Evolutionary conservation across 2,113 vertebrate genomes (phyloP).

Genomic region (Sigmodon hispidus): DNA sequence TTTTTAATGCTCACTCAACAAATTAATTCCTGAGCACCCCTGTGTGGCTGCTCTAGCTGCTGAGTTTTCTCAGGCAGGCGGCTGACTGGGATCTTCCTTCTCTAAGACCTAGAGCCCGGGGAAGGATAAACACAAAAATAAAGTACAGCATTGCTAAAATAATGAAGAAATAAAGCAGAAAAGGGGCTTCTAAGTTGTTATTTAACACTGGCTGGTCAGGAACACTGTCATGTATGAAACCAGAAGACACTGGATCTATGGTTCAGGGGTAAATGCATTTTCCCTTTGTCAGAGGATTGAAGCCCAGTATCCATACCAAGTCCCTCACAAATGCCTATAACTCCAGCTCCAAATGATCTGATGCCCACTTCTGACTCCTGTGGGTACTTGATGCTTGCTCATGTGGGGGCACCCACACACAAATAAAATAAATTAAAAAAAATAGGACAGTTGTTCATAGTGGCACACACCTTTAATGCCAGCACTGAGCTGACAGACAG

Average conservation of each 20-base stretch:
- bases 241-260: neutral
- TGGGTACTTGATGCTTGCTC: neutral
- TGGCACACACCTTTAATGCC: neutral
- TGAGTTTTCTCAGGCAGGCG: fast-evolving
- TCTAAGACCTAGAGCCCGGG: fast-evolving
- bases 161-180: neutral
- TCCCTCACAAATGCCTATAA: neutral
- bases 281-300: neutral
- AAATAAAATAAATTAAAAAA: neutral
- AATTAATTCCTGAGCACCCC: neutral
- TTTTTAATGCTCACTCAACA: neutral
- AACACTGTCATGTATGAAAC: neutral
- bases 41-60: neutral
- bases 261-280: no score
- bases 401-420: neutral
- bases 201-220: neutral
- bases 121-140: neutral
- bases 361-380: neutral
- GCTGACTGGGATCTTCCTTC: neutral
- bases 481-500: neutral
- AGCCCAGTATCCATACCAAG: neutral
- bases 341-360: neutral
- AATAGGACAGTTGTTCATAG: neutral
- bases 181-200: neutral
- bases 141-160: neutral